phyloP scores from a whole-genome alignment of 2,113 vertebrate species.

The Salvator merianae region DNA sequence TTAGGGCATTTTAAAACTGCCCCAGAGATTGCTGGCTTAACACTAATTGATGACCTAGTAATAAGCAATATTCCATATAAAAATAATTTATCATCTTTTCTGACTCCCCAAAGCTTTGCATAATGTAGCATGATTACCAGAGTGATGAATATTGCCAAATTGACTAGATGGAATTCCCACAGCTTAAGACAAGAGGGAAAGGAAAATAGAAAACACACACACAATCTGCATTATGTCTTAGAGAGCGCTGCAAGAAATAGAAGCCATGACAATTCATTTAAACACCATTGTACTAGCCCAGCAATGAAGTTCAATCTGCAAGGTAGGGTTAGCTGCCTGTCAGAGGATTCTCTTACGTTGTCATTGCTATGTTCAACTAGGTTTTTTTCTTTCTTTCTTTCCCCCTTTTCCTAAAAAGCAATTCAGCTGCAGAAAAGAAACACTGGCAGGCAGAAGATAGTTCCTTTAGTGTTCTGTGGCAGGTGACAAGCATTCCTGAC shows the following conservation, averaged over 20 bases:
- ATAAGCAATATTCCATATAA: constrained; percentile 35
- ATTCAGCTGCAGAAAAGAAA: not conserved
- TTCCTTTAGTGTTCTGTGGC: too few relatives aligned
- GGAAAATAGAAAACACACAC: not conserved
- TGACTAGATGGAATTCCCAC: not conserved
- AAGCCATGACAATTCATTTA: not conserved
- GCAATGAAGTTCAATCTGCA: not conserved
- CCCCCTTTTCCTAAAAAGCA: not conserved
- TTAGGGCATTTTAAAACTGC: constrained; percentile 48
- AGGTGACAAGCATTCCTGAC: too few relatives aligned
- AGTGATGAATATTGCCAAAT: constrained; percentile 20
- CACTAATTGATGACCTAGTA: constrained; percentile 58
- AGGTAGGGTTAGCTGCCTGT: not conserved
- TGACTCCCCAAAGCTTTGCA: constrained; percentile 50
- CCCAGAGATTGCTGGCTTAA: constrained; percentile 53
- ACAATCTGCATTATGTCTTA: constrained; percentile 3
- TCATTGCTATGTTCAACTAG: not conserved
- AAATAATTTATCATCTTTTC: constrained; percentile 57
- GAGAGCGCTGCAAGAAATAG: not conserved
- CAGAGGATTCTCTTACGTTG: not conserved
- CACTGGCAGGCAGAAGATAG: too few relatives aligned
- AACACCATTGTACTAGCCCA: not conserved
- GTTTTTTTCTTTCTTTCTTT: too few relatives aligned
- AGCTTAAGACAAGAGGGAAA: not conserved
- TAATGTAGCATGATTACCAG: constrained; percentile 49